Base-by-base conservation (phyloP, 1,140 invertebrate genomes). In the Vanessa atalanta region DNA sequence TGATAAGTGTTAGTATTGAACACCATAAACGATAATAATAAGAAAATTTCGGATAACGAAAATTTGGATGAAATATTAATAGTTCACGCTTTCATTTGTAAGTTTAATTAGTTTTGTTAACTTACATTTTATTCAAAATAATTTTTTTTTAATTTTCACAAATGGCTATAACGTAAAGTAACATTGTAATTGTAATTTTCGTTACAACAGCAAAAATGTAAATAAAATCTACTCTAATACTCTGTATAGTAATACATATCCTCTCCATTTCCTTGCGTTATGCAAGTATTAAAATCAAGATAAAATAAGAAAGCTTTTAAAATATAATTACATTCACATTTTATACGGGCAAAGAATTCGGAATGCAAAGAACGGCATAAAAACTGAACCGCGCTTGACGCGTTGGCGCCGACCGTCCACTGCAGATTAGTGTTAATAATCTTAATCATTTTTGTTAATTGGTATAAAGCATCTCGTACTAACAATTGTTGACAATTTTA, bases 381-480 rank as follows among this genome's bases (percentile, higher is more conserved):
- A 70, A 66, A 63, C 47, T 53, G 61, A 23, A n/a, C 51, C 55
- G 37, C 61, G 63, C 37, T 71, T 73, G 65, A 63, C 23, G 65
- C 48, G 72, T 16, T 83, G 87, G 88, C 88, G 88, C 87, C 87
- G 78, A 79, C 81, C 70, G 76, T 76, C 75, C 79, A 74, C 70
- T 61, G 78, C 78, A 80, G 84, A 88, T 87, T 88, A 89, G 87
- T 84, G 75, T 81, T 84, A 81, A 80, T 79, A 80, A 80, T 79
- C 77, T 80, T 82, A 79, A 85, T 84, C 84, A 84, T 85, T 88
- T 88, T 86, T 84, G 77, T 88, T 88, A 90, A 90, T 90, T 89
- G 82, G 80, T 78, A 80, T 77, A 80, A 80, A 84, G 69, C 60
- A 76, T 79, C 83, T 80, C 79, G 73, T 66, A 70, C 65, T 81